Evolutionary conservation across 64 coral and sea anemone genomes (phyloP), one percentile per base, ranked within the genome.

Genomic region (Montipora efflorescens): DNA sequence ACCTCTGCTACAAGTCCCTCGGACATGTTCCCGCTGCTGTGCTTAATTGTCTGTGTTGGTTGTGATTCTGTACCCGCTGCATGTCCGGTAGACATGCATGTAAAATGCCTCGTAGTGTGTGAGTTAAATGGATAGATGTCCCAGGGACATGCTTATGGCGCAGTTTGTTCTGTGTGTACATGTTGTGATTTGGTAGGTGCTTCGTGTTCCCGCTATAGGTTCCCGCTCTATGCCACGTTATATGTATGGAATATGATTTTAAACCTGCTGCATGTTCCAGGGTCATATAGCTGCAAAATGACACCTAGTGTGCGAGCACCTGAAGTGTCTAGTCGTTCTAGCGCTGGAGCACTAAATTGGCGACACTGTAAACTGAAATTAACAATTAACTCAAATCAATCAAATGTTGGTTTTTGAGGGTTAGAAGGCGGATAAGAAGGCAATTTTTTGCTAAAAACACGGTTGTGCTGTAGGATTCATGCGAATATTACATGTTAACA

Each of bases 161-260:
- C 62, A 87, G 84, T 87, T 73, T 87, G 68, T 87, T 87, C 19
- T 73, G 84, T 87, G 84, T 87, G 84, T 87, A 87, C 84, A 87
- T 87, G 66, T 87, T 48, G 84, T 87, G 66, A 69, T 87, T 87
- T 55, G 5, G 52, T 55, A 5, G 52, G 52, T 55, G 52, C 52
- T 55, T 55, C 52, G 10, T 55, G 52, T 55, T 0, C 52, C 52
- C 52, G 2, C 52, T 55, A 55, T 55, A 55, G 52, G 52, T 55
- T 55, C 52, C 80, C 80, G 11, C 80, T 82, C 80, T 82, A 51
- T 82, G 80, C 47, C 80, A 19, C 21, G 80, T 82, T 82, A 55
- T 82, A 82, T 82, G 47, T 82, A 61, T 23, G 80, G 80, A 82
- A 82, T 82, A 59, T 53, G 80, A 82, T 78, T 78, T 44, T 47